These are phyloP conservation scores for Polypterus senegalus DNA, from an alignment of 2,113 vertebrate species.

Conservation along the genomic window DNA sequence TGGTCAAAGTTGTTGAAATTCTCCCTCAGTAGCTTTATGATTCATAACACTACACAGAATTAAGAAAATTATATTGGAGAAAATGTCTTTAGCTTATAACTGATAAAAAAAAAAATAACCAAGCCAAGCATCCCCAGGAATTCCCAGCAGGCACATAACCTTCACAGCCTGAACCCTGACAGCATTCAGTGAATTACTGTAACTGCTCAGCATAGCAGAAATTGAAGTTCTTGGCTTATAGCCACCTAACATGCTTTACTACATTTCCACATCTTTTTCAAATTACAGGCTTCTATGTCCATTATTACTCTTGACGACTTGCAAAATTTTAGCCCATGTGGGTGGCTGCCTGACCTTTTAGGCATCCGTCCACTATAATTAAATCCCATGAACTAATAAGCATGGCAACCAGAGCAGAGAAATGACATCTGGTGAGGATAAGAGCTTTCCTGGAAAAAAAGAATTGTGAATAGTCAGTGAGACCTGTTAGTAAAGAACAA, in stretches of 20 bases:
- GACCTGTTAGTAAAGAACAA: no score
- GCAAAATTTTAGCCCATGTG: slow-evolving; percentile 13
- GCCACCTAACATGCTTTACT: slow-evolving; percentile 20
- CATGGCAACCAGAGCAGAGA: no score
- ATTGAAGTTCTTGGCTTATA: slow-evolving; percentile 14
- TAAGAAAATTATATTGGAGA: no score
- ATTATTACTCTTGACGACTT: slow-evolving; percentile 30
- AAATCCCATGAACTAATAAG: background rate
- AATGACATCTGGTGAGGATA: no score
- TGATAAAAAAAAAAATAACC: background rate
- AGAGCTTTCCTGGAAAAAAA: no score
- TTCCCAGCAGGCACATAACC: no score
- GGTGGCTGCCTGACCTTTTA: slow-evolving; percentile 30
- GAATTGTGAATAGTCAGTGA: no score
- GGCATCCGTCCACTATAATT: slow-evolving; percentile 32
- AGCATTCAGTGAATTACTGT: slow-evolving; percentile 13
- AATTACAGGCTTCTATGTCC: slow-evolving; percentile 30
- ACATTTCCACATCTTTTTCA: slow-evolving; percentile 34
- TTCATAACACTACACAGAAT: no score
- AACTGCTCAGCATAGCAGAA: slow-evolving; percentile 16
- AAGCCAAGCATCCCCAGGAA: background rate
- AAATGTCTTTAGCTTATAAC: background rate
- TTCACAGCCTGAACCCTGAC: background rate
- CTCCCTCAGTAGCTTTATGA: no score
- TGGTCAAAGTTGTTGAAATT: no score